A percentile compares a stretch with the other conserved stretches of the same genome.
Evolutionary conservation across 2,888 invertebrate genomes (phyloP).

Genomic region (Agrilus cyanescens): DNA sequence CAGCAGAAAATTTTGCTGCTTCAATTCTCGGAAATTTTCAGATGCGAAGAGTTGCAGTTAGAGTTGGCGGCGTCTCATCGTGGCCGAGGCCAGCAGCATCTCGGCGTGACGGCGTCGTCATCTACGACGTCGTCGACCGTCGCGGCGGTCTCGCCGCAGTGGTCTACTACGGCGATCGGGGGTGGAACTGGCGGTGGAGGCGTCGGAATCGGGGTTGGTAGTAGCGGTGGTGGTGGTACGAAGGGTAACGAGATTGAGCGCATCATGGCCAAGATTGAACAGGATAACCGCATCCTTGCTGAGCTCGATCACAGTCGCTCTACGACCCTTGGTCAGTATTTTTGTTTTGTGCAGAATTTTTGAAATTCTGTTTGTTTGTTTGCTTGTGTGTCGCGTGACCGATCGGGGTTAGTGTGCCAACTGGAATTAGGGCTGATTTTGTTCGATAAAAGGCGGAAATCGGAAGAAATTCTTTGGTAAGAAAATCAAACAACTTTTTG

Average conservation of each 20-base stretch:
- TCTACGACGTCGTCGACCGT: conserved; percentile 12
- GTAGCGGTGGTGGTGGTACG: conserved; percentile 9
- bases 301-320: conserved; percentile 78
- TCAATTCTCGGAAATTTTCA: conserved; percentile 12
- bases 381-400: neutral
- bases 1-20: neutral
- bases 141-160: conserved; percentile 27
- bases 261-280: conserved; percentile 92
- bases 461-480: no score
- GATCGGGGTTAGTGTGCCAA: neutral
- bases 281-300: conserved; percentile 77
- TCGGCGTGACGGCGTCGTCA: conserved; percentile 20
- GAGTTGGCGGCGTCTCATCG: conserved; percentile 55
- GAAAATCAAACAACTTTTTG: no score
- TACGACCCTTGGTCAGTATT: conserved; percentile 47
- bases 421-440: neutral
- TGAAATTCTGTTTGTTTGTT: neutral
- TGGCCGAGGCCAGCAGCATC: conserved; percentile 35
- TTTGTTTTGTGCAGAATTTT: neutral
- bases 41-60: conserved; percentile 80
- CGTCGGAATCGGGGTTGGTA: conserved; percentile 29
- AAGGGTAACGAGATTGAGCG: conserved; percentile 71
- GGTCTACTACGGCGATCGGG: conserved; percentile 19
- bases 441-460: no score
- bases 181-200: conserved; percentile 15